These are phyloP conservation scores for Drepana arcuata DNA, from an alignment of 1,140 invertebrate genomes.

Conservation along the genomic window DNA sequence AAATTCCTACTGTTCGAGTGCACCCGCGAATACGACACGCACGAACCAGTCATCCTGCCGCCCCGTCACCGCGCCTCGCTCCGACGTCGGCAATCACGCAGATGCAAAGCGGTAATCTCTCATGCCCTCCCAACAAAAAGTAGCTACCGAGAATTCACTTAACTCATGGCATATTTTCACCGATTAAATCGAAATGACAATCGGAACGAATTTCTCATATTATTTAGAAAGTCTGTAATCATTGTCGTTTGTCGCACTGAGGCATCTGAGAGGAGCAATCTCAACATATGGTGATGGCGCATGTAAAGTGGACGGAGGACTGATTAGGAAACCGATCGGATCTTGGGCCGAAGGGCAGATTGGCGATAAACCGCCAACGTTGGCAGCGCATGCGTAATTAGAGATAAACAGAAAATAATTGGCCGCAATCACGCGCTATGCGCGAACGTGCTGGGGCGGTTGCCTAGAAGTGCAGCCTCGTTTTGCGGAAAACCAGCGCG, in stretches of 20 bases:
- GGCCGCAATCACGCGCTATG: conserved; percentile 60
- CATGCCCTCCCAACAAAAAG: conserved; percentile 15
- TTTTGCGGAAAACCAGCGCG: conserved; percentile 25
- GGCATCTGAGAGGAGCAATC: conserved; percentile 17
- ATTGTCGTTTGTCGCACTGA: conserved; percentile 8
- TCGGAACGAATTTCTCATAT: conserved; percentile 16
- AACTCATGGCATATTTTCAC: conserved; percentile 15
- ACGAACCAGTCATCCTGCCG: conserved; percentile 33
- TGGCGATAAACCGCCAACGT: conserved; percentile 52
- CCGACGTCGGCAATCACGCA: conserved; percentile 14
- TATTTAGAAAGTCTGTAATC: conserved; percentile 16
- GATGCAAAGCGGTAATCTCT: conserved; percentile 19
- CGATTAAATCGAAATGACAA: conserved; percentile 23
- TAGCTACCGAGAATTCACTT: conserved; percentile 17
- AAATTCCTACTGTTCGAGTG: conserved; percentile 57
- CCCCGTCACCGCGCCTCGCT: conserved; percentile 3
- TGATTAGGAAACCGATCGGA: conserved; percentile 64
- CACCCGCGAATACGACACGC: conserved; percentile 37
- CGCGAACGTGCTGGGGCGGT: conserved; percentile 42
- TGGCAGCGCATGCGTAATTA: conserved; percentile 69
- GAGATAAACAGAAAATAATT: conserved; percentile 72
- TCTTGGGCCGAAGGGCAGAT: conserved; percentile 68
- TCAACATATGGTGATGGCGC: conserved; percentile 34
- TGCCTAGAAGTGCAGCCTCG: conserved; percentile 16
- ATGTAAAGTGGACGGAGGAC: conserved; percentile 49